Conservation (phyloP, 2,888 invertebrate species). For the Ditula angustiorana region DNA sequence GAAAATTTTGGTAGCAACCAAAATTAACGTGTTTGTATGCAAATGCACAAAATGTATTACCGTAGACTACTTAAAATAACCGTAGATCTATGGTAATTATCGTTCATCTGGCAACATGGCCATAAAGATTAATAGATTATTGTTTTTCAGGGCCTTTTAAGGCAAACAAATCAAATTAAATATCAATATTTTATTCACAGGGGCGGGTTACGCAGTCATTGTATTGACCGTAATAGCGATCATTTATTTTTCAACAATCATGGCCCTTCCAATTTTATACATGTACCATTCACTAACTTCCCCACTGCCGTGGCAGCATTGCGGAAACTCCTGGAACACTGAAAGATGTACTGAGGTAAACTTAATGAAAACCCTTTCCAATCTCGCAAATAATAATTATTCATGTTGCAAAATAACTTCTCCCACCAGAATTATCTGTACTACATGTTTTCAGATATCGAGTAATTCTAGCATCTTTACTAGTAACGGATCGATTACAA, state of each 20-base stretch:
- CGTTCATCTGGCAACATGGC: no score
- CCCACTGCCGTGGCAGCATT: slow-evolving; percentile 91
- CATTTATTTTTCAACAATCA: slow-evolving; percentile 93
- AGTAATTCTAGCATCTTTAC: slow-evolving; percentile 63
- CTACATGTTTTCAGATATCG: slow-evolving; percentile 67
- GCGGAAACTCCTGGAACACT: slow-evolving; percentile 94
- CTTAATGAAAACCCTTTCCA: background rate
- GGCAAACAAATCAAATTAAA: background rate
- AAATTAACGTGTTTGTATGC: no score
- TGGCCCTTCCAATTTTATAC: slow-evolving; percentile 94
- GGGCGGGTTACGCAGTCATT: slow-evolving; percentile 94
- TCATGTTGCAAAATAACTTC: slow-evolving; percentile 15
- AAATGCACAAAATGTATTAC: no score
- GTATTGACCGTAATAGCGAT: slow-evolving; percentile 93
- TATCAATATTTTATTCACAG: slow-evolving; percentile 75
- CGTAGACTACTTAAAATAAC: no score
- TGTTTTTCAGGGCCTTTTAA: no score
- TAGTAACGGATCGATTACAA: slow-evolving; percentile 77
- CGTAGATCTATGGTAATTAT: no score
- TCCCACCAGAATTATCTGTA: slow-evolving; percentile 24
- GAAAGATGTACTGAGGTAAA: slow-evolving; percentile 87
- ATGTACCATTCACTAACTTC: slow-evolving; percentile 88
- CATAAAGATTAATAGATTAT: no score
- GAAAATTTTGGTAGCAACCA: no score
- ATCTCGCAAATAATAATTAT: slow-evolving; percentile 15